A percentile compares a stretch with the other conserved stretches of the same genome.
Conservation (phyloP, 2,113 vertebrate species). For the Loxodonta africana region DNA sequence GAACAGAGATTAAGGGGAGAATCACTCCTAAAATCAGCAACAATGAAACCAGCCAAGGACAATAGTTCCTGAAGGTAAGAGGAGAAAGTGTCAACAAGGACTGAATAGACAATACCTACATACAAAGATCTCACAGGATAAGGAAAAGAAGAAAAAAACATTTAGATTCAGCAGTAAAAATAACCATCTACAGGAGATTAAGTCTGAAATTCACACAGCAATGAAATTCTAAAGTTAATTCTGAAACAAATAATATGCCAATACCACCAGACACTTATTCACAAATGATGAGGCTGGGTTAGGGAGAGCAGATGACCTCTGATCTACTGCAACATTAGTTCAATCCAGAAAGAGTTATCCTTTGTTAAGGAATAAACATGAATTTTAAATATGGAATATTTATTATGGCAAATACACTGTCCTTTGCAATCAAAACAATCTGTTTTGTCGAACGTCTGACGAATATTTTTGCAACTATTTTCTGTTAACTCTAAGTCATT, state of each 20-base stretch:
- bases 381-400: background rate
- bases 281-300: background rate
- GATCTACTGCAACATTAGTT: background rate
- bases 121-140: constrained; percentile 23
- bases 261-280: background rate
- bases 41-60: constrained; percentile 66
- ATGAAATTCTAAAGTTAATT: constrained; percentile 64
- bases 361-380: constrained; percentile 27
- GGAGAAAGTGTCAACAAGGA: constrained; percentile 57
- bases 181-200: background rate
- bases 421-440: background rate
- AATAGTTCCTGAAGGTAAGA: constrained; percentile 18
- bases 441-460: background rate
- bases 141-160: constrained; percentile 31
- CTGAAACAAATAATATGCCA: constrained; percentile 46
- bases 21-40: constrained; percentile 58
- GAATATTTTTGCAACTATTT: background rate
- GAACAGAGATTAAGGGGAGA: constrained; percentile 36
- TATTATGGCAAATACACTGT: background rate
- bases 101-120: background rate
- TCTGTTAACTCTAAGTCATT: constrained; percentile 17
- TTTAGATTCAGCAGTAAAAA: background rate
- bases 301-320: background rate
- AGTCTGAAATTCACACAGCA: constrained; percentile 32
- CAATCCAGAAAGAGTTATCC: background rate